Base-by-base conservation (phyloP, 2,113 vertebrate species). In the Oenanthe melanoleuca region DNA sequence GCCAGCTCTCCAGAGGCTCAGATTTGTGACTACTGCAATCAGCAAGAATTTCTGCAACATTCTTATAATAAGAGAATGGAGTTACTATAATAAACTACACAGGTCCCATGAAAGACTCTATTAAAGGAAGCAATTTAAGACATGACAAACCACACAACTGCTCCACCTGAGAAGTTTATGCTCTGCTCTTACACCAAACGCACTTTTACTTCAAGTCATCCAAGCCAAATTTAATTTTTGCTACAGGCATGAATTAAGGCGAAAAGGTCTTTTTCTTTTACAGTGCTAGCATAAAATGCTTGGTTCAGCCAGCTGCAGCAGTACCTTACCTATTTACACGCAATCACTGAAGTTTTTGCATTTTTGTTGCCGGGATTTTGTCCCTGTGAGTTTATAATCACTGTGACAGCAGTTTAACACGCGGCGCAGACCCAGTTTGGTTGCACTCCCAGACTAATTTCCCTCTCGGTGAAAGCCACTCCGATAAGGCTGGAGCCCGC, bases 121-220 rank as follows among this genome's bases (percentile, higher is more conserved):
- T 61, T 74, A 92, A 89, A 71, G 25, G 33, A 71, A 72, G 29
- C 60, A n/a, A 42, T 86, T 86, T 86, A 92, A 75, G n/a, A 95
- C n/a, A 34, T 42, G 29, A 71, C 44, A 80, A 33, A 67, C 60
- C 44, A 75, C 23, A 34, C 38, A 80, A 37, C 23, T 78, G 38
- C 86, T 90, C 24, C 67, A 91, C 64, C 63, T 86, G 74, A 53
- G 61, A 80, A 82, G 60, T 69, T 77, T 56, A 33, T 44, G 26
- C 12, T 70, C 50, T 64, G 19, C 19, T 82, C n/a, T 77, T 81
- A 80, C 45, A 78, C 16, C 60, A 95, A 93, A 84, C 38, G 18
- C 61, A 67, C 40, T 85, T 92, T 71, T 31, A 78, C 9, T 80
- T 50, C 44, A 57, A 86, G 52, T 42, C 34, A 80, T 55, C 23